These are phyloP conservation scores for Cryptocephalus primarius DNA, from an alignment of 2,888 invertebrate genomes.

Conservation along the genomic window DNA sequence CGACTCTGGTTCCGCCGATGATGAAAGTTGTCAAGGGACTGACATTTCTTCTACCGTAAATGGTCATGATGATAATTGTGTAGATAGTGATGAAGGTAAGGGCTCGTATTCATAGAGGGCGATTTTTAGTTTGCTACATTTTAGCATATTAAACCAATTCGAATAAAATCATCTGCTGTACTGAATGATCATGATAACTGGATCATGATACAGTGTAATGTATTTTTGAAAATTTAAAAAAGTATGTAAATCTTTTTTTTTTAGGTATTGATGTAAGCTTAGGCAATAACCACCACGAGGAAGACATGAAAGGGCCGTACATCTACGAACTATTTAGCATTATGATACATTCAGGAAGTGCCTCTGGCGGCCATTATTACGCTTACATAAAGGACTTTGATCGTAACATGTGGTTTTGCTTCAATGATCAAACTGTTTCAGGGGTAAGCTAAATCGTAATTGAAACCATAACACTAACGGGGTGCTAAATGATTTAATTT, in stretches of 20 bases:
- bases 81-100: constrained; percentile 53
- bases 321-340: constrained; percentile 81
- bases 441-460: constrained; percentile 40
- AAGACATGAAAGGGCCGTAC: constrained; percentile 56
- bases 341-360: constrained; percentile 87
- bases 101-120: no score
- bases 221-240: no score
- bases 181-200: no score
- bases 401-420: constrained; percentile 71
- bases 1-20: constrained; percentile 59
- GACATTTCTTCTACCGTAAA: constrained; percentile 33
- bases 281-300: constrained; percentile 41
- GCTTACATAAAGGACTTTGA: constrained; percentile 78
- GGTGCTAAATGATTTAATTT: not conserved
- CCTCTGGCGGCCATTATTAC: constrained; percentile 84
- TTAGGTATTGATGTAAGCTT: constrained; percentile 51
- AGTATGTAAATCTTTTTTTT: constrained; percentile 9
- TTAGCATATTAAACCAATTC: not conserved
- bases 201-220: no score
- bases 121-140: not conserved
- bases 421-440: constrained; percentile 76
- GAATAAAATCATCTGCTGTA: no score
- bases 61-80: constrained; percentile 33
- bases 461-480: not conserved
- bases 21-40: constrained; percentile 45